phyloP scores from a whole-genome alignment of 2,888 invertebrate species.

The Cancer borealis region DNA sequence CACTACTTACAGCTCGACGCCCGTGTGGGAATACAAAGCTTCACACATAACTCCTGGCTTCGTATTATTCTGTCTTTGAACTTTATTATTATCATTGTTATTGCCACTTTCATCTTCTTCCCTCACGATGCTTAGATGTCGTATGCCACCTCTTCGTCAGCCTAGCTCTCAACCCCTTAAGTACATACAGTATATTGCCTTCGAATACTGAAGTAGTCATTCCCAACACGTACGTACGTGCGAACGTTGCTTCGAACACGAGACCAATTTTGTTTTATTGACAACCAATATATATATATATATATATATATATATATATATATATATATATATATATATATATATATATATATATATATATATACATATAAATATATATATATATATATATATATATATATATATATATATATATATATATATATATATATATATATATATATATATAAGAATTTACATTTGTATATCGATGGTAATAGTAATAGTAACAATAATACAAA shows the following conservation, averaged over 20 bases:
- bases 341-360: slow-evolving; percentile 5
- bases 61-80: background rate
- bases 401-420: slow-evolving; percentile 51
- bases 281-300: background rate
- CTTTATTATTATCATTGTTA: background rate
- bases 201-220: background rate
- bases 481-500: no score
- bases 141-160: background rate
- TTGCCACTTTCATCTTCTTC: background rate
- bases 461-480: no score
- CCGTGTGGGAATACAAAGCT: background rate
- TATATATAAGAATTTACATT: background rate
- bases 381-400: slow-evolving; percentile 49
- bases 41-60: background rate
- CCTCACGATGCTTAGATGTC: background rate
- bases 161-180: background rate
- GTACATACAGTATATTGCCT: background rate
- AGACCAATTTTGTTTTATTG: background rate
- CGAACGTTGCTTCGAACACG: background rate
- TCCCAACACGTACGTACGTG: background rate
- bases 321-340: slow-evolving; percentile 49
- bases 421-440: background rate
- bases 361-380: background rate
- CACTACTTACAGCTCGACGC: background rate
- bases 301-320: slow-evolving; percentile 47